Conservation (phyloP, 2,113 vertebrate species). For the Ploceus nigricollis region DNA sequence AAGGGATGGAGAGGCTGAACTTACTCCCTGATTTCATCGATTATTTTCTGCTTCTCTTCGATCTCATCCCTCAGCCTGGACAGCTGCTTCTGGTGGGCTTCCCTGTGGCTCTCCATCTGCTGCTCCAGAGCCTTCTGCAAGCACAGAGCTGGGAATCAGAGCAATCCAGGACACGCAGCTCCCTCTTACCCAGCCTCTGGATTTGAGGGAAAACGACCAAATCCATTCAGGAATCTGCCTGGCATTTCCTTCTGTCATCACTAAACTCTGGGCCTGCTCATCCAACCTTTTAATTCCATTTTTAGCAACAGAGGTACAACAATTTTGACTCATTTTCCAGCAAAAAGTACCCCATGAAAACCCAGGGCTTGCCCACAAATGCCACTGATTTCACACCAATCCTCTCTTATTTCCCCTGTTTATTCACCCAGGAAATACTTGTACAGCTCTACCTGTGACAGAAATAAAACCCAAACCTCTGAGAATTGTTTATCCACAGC, state of each 20-base stretch:
- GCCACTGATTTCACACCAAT: not conserved
- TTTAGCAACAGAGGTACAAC: not conserved
- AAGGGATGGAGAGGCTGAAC: not conserved
- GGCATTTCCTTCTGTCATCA: rapidly evolving
- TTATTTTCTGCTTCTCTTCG: constrained; percentile 88
- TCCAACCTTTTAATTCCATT: rapidly evolving
- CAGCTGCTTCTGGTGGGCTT: constrained; percentile 90
- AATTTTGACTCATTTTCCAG: not conserved
- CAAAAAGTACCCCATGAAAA: not conserved
- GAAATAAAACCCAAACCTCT: not conserved
- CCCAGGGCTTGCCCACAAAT: not conserved
- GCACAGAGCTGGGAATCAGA: not conserved
- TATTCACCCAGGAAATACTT: not conserved
- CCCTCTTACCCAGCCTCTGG: rapidly evolving
- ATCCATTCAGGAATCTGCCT: not conserved
- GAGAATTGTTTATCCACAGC: not conserved
- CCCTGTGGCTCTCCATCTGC: constrained; percentile 90
- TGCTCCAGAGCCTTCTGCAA: constrained; percentile 84
- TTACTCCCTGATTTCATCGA: constrained; percentile 91
- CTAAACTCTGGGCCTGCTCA: not conserved
- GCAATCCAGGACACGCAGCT: not conserved
- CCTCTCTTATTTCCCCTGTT: not conserved
- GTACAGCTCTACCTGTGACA: not conserved
- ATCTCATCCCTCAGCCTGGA: constrained; percentile 88
- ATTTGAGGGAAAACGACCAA: not conserved